These are phyloP conservation scores for Thinocorus orbignyianus DNA, from an alignment of 2,113 vertebrate species.

Conservation along the genomic window DNA sequence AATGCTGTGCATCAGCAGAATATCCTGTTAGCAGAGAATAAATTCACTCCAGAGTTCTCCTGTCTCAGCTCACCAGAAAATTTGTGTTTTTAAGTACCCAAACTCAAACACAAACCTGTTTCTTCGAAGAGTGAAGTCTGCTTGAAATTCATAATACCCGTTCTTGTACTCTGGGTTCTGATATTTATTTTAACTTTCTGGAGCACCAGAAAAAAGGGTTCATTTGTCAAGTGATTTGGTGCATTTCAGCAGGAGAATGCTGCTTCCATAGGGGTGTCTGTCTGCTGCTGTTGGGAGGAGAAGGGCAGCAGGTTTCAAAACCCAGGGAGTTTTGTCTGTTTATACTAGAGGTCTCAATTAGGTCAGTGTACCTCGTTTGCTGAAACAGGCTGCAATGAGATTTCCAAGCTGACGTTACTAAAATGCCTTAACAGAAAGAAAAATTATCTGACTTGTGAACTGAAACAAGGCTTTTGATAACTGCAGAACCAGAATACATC, in stretches of 20 bases:
- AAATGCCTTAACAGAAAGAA: neutral
- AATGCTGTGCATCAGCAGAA: neutral
- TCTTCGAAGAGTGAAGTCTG: neutral
- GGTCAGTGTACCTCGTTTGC: neutral
- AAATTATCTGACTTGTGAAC: neutral
- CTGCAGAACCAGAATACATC: neutral
- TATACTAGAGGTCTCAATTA: constrained; percentile 1
- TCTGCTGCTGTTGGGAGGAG: neutral
- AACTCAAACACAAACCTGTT: neutral
- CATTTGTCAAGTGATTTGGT: neutral
- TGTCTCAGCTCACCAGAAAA: neutral
- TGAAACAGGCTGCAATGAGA: neutral
- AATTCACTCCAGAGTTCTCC: neutral
- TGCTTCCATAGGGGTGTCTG: neutral
- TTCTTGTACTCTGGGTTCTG: neutral
- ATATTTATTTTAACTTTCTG: constrained; percentile 31
- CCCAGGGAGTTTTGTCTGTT: neutral
- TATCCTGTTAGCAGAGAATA: neutral
- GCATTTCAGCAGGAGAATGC: neutral
- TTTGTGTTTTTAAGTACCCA: neutral
- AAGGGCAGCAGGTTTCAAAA: constrained; percentile 11
- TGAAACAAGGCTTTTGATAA: constrained; percentile 37
- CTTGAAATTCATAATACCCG: neutral
- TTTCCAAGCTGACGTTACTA: neutral
- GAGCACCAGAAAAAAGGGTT: constrained; percentile 10